Evolutionary conservation across 2,797 vertebrate genomes (phyloP), one percentile per base, ranked within the genome.

Genomic region (Silurus aristotelis): DNA sequence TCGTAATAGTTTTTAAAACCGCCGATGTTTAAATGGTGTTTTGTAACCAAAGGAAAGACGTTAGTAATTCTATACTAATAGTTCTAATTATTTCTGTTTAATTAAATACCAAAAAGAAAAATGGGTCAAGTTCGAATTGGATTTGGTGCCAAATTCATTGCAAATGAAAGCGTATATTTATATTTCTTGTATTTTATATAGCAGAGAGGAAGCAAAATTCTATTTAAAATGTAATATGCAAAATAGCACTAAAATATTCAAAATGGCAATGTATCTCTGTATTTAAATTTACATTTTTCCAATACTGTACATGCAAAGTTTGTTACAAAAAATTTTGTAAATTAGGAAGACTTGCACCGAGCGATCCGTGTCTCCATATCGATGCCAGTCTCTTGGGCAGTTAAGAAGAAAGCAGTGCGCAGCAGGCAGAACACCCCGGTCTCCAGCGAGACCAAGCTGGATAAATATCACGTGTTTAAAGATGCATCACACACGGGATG

Each of bases 301-400:
- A 52, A 10, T 52, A 52, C 48, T 10, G 10, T 10, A 52, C 10
- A 4, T 52, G 48, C 48, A 52, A 52, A 52, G 48, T 52, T 38
- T 38, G 38, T 38, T 38, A 48, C 3, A 52, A 52, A 52, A 52
- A 38, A 38, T 38, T 38, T 3, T 38, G 4, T 38, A 5, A 38
- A 52, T 52, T 52, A 10, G 48, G 48, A 10, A 52, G 48, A 80
- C 79, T 60, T 71, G 82, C 82, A 27, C 85, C 61, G 38, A 8
- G 43, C 19, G 15, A 31, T 48, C 43, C 70, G 43, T 31, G 84
- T 89, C 85, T 85, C 89, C 89, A 89, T 89, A 86, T 87, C 38
- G 87, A 89, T 82, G 71, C 83, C 88, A 76, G 70, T 90, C 88
- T 76, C 87, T 22, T 48, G 87, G 88, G 86, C 14, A 48, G 66